Evolutionary conservation across 2,113 vertebrate species (phyloP).

Genomic region (Pterocles burchelli): DNA sequence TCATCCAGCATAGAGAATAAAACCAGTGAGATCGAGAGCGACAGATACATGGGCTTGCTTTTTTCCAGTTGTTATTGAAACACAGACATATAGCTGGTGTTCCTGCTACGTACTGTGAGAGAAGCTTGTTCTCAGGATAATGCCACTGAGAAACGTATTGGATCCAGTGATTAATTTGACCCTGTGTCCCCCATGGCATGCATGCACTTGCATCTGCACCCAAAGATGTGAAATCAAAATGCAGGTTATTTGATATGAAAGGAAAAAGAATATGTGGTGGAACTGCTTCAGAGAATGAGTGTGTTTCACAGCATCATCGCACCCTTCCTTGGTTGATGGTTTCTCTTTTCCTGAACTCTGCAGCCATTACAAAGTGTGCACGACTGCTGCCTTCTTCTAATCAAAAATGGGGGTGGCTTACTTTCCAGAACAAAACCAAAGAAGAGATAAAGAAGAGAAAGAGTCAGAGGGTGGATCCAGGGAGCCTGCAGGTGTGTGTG

Average conservation of each 20-base stretch:
- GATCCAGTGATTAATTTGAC: slow-evolving; percentile 5
- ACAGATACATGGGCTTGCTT: neutral
- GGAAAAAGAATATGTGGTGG: neutral
- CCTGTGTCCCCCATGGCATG: neutral
- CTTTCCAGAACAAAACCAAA: neutral
- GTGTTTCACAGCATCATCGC: neutral
- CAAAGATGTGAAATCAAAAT: neutral
- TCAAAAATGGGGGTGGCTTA: neutral
- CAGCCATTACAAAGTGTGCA: neutral
- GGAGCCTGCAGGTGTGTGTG: neutral
- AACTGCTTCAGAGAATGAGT: neutral
- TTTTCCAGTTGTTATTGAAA: neutral
- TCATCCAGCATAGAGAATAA: neutral
- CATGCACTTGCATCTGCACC: neutral
- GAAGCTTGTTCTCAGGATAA: neutral
- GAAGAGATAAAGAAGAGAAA: neutral
- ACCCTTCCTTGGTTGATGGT: neutral
- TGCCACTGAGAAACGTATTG: neutral
- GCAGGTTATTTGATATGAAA: neutral
- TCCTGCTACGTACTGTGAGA: neutral
- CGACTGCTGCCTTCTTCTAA: neutral
- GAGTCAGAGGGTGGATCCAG: neutral
- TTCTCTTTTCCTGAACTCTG: neutral
- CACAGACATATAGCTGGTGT: neutral
- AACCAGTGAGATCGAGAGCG: neutral